Evolutionary conservation across 2,888 invertebrate species (phyloP).

Genomic region (Calameuta pallipes): DNA sequence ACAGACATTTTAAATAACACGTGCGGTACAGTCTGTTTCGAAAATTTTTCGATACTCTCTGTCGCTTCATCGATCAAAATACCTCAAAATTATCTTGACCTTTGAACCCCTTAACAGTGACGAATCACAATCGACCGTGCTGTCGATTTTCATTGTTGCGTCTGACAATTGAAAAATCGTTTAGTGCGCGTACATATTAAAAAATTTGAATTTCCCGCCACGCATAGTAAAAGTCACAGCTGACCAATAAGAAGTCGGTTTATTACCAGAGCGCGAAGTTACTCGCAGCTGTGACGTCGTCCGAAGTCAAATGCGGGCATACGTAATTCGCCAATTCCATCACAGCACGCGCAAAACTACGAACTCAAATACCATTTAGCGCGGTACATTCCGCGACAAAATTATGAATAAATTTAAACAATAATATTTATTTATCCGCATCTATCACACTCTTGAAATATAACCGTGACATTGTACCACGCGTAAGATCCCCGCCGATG

Average conservation of each 20-base stretch:
- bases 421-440: not conserved
- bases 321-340: not conserved
- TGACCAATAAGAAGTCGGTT: not conserved
- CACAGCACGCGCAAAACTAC: not conserved
- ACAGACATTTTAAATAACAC: not conserved
- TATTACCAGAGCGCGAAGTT: not conserved
- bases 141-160: not conserved
- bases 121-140: no score
- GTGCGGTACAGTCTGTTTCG: not conserved
- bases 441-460: no score
- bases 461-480: no score
- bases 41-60: not conserved
- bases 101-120: no score
- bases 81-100: no score
- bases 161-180: not conserved
- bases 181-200: not conserved
- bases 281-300: not conserved
- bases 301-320: not conserved
- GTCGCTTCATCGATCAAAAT: no score
- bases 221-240: not conserved
- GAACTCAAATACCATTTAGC: not conserved
- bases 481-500: no score
- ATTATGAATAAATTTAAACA: not conserved
- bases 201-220: not conserved
- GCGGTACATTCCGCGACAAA: not conserved